These are phyloP conservation scores for Anabas testudineus DNA, from an alignment of 2,797 vertebrate genomes.

Conservation along the genomic window DNA sequence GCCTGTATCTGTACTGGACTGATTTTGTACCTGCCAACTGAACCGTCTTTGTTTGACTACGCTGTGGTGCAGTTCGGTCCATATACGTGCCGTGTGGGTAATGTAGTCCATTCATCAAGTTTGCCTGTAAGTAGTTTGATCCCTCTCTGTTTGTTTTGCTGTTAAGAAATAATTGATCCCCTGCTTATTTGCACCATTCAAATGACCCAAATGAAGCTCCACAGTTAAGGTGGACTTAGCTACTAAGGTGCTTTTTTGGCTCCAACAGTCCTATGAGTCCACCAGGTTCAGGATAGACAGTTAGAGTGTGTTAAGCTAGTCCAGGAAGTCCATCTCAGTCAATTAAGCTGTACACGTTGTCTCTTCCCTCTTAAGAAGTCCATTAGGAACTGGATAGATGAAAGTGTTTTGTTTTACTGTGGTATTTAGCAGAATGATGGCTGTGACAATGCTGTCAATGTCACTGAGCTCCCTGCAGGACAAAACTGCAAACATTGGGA, in stretches of 20 bases:
- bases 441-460: constrained; percentile 38
- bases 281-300: constrained; percentile 39
- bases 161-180: constrained; percentile 27
- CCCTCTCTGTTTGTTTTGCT: constrained; percentile 22
- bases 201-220: constrained; percentile 35
- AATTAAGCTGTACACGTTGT: constrained; percentile 63
- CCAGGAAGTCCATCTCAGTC: constrained; percentile 27
- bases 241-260: constrained; percentile 62
- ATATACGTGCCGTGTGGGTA: constrained; percentile 57
- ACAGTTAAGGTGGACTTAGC: constrained; percentile 43
- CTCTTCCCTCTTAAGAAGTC: constrained; percentile 40
- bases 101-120: constrained; percentile 24
- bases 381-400: constrained; percentile 17
- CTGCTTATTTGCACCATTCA: constrained; percentile 12
- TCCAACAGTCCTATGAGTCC: constrained; percentile 34
- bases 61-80: constrained; percentile 19
- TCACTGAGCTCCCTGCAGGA: constrained; percentile 53
- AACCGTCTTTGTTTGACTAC: constrained; percentile 37
- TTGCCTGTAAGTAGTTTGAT: constrained; percentile 13
- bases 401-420: constrained; percentile 22
- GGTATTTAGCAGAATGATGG: constrained; percentile 39
- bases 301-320: constrained; percentile 1
- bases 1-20: constrained; percentile 8
- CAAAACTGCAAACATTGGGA: neutral
- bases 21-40: constrained; percentile 13